Percentiles rank a stretch among this genome's conserved stretches.
phyloP scores from a whole-genome alignment of 23 tunicate species.

The Ascidia mentula region DNA sequence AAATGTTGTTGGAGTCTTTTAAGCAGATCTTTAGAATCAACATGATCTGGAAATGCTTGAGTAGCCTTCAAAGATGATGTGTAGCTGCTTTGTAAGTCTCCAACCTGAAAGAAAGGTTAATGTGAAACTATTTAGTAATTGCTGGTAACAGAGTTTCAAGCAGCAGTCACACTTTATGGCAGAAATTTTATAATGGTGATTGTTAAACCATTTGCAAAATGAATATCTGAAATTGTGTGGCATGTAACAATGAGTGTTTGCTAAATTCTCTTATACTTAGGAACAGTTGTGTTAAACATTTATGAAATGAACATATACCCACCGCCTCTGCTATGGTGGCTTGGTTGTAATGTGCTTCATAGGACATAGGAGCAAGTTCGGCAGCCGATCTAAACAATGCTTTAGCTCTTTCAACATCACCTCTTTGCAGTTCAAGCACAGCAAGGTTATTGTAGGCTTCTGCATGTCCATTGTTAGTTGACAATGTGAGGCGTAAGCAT shows the following conservation, averaged over 20 bases:
- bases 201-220: too few relatives aligned
- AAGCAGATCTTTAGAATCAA: slow-evolving; percentile 65
- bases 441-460: slow-evolving; percentile 92
- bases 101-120: slow-evolving; percentile 31
- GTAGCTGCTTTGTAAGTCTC: slow-evolving; percentile 79
- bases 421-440: slow-evolving; percentile 79
- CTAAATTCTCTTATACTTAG: too few relatives aligned
- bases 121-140: too few relatives aligned
- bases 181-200: too few relatives aligned
- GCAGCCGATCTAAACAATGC: slow-evolving; percentile 54
- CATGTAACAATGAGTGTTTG: too few relatives aligned
- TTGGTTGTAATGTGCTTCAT: slow-evolving; percentile 85
- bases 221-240: too few relatives aligned
- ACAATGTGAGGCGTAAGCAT: slow-evolving; percentile 73
- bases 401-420: slow-evolving; percentile 80
- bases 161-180: too few relatives aligned
- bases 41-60: slow-evolving; percentile 78
- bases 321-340: slow-evolving; percentile 63
- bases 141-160: too few relatives aligned
- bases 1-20: slow-evolving; percentile 60
- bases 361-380: slow-evolving; percentile 63
- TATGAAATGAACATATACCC: too few relatives aligned
- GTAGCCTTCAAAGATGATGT: slow-evolving; percentile 39
- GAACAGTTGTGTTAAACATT: too few relatives aligned
- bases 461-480: slow-evolving; percentile 67